Evolutionary conservation across 2,797 vertebrate genomes (phyloP).

Genomic region (Chelon labrosus): DNA sequence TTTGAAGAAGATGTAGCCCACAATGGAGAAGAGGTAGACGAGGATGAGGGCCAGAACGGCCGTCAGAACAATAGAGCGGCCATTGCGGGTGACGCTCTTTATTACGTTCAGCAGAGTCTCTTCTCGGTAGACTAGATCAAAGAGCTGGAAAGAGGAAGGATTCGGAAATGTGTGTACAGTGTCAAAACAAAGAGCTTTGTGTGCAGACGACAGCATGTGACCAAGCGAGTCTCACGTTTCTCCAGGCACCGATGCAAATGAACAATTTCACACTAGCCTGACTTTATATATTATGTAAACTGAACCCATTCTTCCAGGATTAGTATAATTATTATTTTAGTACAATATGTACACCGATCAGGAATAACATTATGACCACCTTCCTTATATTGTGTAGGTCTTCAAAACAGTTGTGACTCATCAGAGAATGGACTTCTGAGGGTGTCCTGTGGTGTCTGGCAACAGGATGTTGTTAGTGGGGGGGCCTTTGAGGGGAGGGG

Average conservation of each 20-base stretch:
- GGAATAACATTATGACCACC: too few relatives aligned
- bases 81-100: conserved; percentile 98
- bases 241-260: background rate
- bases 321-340: background rate
- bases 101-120: conserved; percentile 98
- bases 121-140: conserved; percentile 97
- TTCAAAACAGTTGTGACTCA: too few relatives aligned
- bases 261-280: background rate
- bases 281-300: background rate
- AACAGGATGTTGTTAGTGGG: too few relatives aligned
- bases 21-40: conserved; percentile 99
- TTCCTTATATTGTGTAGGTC: too few relatives aligned
- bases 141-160: conserved; percentile 86
- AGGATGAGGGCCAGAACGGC: conserved; percentile 97
- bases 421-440: too few relatives aligned
- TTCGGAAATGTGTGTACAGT: conserved; percentile 16
- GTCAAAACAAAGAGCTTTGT: background rate
- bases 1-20: conserved; percentile 99
- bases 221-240: background rate
- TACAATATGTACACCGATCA: too few relatives aligned
- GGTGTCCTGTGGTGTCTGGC: too few relatives aligned
- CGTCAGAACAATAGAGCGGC: conserved; percentile 96
- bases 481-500: too few relatives aligned
- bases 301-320: background rate
- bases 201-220: background rate